Conservation (phyloP, 2,888 invertebrate genomes). For the Pterostichus madidus region DNA sequence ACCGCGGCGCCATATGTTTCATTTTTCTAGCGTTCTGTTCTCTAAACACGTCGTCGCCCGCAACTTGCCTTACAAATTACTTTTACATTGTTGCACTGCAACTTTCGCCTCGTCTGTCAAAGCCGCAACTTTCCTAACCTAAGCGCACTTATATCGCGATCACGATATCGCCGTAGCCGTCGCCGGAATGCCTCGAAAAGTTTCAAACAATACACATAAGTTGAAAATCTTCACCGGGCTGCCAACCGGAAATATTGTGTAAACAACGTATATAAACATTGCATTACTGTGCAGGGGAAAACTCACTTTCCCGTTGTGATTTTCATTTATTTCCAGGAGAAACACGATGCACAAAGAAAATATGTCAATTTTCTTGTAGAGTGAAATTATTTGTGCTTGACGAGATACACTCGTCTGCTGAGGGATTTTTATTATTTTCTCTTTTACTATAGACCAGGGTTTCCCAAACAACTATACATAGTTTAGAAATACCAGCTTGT, state of each 20-base stretch:
- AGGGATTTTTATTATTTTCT: slow-evolving; percentile 58
- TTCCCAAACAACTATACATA: slow-evolving; percentile 17
- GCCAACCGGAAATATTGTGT: slow-evolving; percentile 66
- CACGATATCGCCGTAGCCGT: slow-evolving; percentile 14
- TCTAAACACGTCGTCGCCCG: slow-evolving; percentile 59
- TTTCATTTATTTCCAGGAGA: slow-evolving; percentile 59
- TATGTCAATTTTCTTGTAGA: slow-evolving; percentile 67
- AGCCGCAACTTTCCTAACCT: slow-evolving; percentile 37
- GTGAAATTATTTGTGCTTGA: slow-evolving; percentile 66
- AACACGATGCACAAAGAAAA: slow-evolving; percentile 66
- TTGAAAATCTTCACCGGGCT: slow-evolving; percentile 51
- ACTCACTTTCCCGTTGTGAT: slow-evolving; percentile 43
- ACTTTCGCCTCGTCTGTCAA: slow-evolving; percentile 55
- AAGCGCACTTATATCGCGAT: slow-evolving; percentile 45
- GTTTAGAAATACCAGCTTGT: slow-evolving; percentile 11
- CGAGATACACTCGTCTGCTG: slow-evolving; percentile 41
- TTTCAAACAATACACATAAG: slow-evolving; percentile 53
- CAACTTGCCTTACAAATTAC: slow-evolving; percentile 61
- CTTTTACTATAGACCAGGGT: slow-evolving; percentile 22
- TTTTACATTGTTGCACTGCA: slow-evolving; percentile 52
- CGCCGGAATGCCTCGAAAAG: neutral
- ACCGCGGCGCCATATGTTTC: slow-evolving; percentile 62
- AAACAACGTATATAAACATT: slow-evolving; percentile 63
- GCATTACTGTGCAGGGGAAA: slow-evolving; percentile 34
- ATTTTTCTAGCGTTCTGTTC: slow-evolving; percentile 61